Percentiles rank a stretch among this genome's conserved stretches.
phyloP scores from a whole-genome alignment of 2,797 vertebrate species.

The Aeoliscus strigatus region DNA sequence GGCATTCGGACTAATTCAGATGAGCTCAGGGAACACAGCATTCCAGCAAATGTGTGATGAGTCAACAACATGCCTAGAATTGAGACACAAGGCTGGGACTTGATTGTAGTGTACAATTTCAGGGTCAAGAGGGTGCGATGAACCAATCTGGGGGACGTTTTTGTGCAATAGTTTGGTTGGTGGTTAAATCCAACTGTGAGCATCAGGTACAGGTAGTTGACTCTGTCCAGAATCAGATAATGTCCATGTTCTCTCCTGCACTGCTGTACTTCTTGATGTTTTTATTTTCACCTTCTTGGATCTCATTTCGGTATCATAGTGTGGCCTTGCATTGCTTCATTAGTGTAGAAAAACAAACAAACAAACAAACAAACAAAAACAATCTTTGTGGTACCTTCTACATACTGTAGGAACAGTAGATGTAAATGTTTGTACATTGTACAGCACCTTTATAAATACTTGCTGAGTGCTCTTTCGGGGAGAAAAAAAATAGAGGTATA shows the following conservation, averaged over 20 bases:
- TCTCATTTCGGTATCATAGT: constrained; percentile 66
- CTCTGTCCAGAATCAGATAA: constrained; percentile 31
- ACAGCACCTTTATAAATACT: constrained; percentile 98
- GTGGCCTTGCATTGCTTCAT: constrained; percentile 87
- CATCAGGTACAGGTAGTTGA: constrained; percentile 34
- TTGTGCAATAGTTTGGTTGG: constrained; percentile 64
- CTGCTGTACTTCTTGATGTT: constrained; percentile 28
- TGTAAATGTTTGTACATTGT: constrained; percentile 99
- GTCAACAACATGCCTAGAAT: constrained; percentile 18
- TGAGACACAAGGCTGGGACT: constrained; percentile 4
- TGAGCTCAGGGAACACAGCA: constrained; percentile 68
- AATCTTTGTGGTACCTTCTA: constrained; percentile 71
- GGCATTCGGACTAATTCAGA: no score
- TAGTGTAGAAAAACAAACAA: no score
- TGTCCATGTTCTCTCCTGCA: constrained; percentile 19
- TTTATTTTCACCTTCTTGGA: constrained; percentile 39
- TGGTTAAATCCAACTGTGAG: constrained; percentile 38
- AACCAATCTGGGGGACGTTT: constrained; percentile 34
- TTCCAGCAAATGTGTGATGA: constrained; percentile 59
- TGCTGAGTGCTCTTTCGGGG: constrained; percentile 82
- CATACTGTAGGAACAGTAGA: constrained; percentile 79
- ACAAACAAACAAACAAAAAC: no score
- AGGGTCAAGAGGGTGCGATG: constrained; percentile 26
- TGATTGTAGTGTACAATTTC: constrained; percentile 39
- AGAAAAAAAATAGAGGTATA: constrained; percentile 83